Conservation (phyloP, 2,797 vertebrate species). For the Morelia viridis region DNA sequence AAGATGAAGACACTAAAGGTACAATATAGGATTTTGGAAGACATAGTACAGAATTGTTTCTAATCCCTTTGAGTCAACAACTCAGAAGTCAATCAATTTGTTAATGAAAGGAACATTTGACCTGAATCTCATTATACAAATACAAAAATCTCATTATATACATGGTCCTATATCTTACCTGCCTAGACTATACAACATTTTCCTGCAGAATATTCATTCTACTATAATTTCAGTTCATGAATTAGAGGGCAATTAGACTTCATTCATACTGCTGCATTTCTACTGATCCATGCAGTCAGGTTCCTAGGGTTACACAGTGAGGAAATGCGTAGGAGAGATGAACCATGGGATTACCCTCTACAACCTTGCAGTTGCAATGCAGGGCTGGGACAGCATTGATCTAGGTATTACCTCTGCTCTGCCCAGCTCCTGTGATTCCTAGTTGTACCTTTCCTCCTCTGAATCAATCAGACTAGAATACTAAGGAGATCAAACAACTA, state of each 20-base stretch:
- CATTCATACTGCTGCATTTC: background rate
- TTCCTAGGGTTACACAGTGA: background rate
- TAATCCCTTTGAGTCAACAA: background rate
- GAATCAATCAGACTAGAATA: background rate
- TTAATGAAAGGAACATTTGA: background rate
- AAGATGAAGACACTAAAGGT: constrained; percentile 97
- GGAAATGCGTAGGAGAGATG: background rate
- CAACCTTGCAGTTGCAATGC: background rate
- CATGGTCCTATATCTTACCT: background rate
- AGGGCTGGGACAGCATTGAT: background rate
- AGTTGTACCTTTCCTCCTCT: background rate
- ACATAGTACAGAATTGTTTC: background rate
- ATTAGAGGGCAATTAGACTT: background rate
- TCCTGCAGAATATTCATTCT: background rate
- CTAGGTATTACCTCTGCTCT: background rate
- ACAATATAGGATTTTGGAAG: background rate
- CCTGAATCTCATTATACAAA: background rate
- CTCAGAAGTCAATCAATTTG: background rate
- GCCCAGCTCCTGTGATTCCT: background rate
- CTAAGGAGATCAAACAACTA: background rate
- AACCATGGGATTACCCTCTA: background rate
- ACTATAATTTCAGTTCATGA: background rate
- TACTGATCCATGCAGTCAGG: background rate
- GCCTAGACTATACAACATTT: background rate
- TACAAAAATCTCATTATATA: background rate